A percentile compares a stretch with the other conserved stretches of the same genome.
Conservation (phyloP, 2,888 invertebrate genomes). For the Adela reaumurella region DNA sequence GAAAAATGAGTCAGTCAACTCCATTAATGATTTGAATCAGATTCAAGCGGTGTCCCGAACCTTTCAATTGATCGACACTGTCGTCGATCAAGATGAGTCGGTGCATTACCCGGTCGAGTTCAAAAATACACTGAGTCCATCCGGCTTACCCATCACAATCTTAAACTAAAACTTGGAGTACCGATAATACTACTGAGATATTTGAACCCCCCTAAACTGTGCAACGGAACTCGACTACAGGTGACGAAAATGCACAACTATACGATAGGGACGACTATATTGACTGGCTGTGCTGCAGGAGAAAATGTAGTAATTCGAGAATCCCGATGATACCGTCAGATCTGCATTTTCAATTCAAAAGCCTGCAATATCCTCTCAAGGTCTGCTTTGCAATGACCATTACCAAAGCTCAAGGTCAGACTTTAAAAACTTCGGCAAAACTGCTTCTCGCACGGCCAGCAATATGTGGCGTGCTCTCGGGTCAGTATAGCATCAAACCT, state of each 20-base stretch:
- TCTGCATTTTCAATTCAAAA: conserved; percentile 3
- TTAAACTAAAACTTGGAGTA: too few relatives aligned
- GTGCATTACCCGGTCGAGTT: too few relatives aligned
- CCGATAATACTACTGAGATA: too few relatives aligned
- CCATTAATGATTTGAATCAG: too few relatives aligned
- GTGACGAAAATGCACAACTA: neutral
- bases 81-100: too few relatives aligned
- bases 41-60: too few relatives aligned
- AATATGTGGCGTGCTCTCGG: neutral
- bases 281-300: neutral
- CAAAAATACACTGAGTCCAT: too few relatives aligned
- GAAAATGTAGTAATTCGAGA: neutral
- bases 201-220: neutral
- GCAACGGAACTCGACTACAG: neutral
- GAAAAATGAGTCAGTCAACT: too few relatives aligned
- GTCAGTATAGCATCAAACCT: too few relatives aligned
- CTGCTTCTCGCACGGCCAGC: neutral
- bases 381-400: conserved; percentile 9
- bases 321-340: conserved; percentile 2
- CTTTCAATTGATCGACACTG: too few relatives aligned
- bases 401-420: conserved; percentile 9
- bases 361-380: conserved; percentile 10
- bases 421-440: neutral
- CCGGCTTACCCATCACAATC: too few relatives aligned
- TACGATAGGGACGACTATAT: neutral